phyloP scores from a whole-genome alignment of 2,888 invertebrate species.

The Phalera bucephala region DNA sequence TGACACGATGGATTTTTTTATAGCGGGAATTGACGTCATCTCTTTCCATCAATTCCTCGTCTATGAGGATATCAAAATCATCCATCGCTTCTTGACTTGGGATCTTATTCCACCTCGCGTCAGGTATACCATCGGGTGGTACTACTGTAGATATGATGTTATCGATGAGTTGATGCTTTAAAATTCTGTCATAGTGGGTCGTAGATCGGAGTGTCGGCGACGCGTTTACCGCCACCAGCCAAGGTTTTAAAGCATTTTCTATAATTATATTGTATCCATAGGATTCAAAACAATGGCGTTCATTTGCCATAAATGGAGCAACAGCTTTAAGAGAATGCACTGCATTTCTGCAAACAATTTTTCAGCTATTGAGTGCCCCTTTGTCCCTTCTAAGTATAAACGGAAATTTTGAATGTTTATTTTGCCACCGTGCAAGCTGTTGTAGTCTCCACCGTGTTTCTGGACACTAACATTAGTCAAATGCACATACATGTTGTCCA shows the following conservation, averaged over 20 bases:
- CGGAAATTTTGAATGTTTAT: too few relatives aligned
- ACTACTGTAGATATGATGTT: too few relatives aligned
- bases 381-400: constrained; percentile 96
- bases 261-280: constrained; percentile 99
- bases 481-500: constrained; percentile 98
- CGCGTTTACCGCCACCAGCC: constrained; percentile 97
- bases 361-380: constrained; percentile 94
- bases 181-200: constrained; percentile 95
- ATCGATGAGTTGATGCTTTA: constrained; percentile 97
- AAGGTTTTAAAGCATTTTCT: constrained; percentile 96
- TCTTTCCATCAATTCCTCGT: too few relatives aligned
- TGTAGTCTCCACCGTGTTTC: too few relatives aligned
- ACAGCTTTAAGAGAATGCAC: too few relatives aligned
- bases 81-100: constrained; percentile 90
- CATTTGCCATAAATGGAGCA: constrained; percentile 97
- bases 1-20: constrained; percentile 46
- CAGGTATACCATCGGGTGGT: too few relatives aligned
- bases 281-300: constrained; percentile 96
- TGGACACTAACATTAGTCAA: too few relatives aligned
- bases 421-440: too few relatives aligned
- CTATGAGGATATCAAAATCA: too few relatives aligned
- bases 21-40: too few relatives aligned
- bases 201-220: constrained; percentile 97
- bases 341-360: constrained; percentile 95
- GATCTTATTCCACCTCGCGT: constrained; percentile 95